Evolutionary conservation across 2,113 vertebrate genomes (phyloP).

Genomic region (Clarias gariepinus): DNA sequence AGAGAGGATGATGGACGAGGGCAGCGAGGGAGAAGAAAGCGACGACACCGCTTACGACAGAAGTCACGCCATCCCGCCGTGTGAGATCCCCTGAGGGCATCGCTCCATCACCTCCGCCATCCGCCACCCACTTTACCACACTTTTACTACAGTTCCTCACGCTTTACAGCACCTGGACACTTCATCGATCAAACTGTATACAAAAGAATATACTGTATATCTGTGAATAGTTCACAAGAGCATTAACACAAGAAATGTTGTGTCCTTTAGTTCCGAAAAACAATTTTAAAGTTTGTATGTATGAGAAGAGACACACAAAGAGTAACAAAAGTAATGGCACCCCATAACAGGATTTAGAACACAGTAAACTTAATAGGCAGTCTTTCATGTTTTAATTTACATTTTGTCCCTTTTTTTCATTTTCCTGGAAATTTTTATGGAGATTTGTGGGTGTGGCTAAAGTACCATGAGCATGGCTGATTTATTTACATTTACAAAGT

Average conservation of each 20-base stretch:
- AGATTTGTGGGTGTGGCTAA: neutral
- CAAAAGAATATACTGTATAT: too few species aligned
- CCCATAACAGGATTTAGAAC: neutral
- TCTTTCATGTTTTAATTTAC: neutral
- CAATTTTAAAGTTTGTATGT: neutral
- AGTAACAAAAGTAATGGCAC: neutral
- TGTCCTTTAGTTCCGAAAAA: too few species aligned
- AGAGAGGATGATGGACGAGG: slow-evolving; percentile 57
- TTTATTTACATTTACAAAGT: too few species aligned
- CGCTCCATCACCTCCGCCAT: neutral
- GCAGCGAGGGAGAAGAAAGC: slow-evolving; percentile 75
- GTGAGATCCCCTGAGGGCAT: slow-evolving; percentile 68
- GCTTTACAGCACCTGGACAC: slow-evolving; percentile 21
- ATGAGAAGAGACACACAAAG: neutral
- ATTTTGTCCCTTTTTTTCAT: neutral
- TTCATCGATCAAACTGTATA: neutral
- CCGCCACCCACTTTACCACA: neutral
- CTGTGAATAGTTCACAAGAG: too few species aligned
- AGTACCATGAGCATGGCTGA: neutral
- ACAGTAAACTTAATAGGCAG: neutral
- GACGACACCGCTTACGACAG: slow-evolving; percentile 77
- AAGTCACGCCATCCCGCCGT: slow-evolving; percentile 61
- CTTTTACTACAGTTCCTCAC: slow-evolving; percentile 36
- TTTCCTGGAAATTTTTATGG: neutral
- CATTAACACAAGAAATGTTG: neutral